Evolutionary conservation across 64 coral and sea anemone genomes (phyloP), one percentile per base, ranked within the genome.

Genomic region (Montipora cactus): DNA sequence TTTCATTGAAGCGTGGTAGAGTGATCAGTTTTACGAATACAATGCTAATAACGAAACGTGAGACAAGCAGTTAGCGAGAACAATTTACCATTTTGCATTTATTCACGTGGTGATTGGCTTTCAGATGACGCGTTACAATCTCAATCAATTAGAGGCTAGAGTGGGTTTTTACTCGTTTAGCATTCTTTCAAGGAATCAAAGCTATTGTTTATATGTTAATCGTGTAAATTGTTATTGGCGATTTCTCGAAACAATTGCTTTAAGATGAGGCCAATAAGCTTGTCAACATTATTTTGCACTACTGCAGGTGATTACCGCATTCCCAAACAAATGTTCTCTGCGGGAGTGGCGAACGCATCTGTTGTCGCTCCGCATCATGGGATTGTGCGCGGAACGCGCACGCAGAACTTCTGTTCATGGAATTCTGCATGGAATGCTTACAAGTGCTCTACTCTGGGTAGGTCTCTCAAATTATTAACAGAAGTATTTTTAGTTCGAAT

Each of bases 341-440:
- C 58, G 46, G 79, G 76, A 37, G 22, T 97, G 37, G 37, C 0
- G 4, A 88, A 97, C 59, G 72, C 78, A 19, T 81, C 92, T 81
- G 67, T 51, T 5, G 74, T 87, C 8, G 80, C 82, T 47, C 95
- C 95, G 28, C 88, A 94, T 91, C 88, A 94, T 70, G 95, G 95
- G 5, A 97, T 97, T 15, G 89, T 97, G 5, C 75, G 95, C 16
- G 95, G 95, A 5, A 94, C 74, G 57, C 19, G 71, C 68, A 70
- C 13, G 1, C 67, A 90, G 59, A 87, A 37, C 46, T 18, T 67
- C 5, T 97, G 95, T 37, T 88, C 62, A 4, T 97, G 95, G 95
- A 94, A 82, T 28, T 19, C 81, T 21, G 46, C 7, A 7, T 97
- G 95, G 95, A 97, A 97, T 91, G 95, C 92, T 1, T 97, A 97